Evolutionary conservation across 1,140 invertebrate genomes (phyloP), one percentile per base, ranked within the genome.

Genomic region (Popillia japonica): DNA sequence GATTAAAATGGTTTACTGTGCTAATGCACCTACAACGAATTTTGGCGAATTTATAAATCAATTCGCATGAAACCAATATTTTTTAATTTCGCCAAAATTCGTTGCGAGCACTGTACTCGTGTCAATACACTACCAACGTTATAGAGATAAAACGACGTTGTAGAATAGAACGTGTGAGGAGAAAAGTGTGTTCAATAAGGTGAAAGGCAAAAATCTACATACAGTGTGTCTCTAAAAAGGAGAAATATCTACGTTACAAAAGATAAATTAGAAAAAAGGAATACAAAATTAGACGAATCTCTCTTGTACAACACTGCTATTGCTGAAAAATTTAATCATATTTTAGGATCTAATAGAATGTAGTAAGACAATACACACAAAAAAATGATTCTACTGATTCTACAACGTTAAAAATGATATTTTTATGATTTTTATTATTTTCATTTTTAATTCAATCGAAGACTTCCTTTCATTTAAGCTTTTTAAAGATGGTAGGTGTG

Each of bases 211-310:
- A 55, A 55, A 55, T 55, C 48, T 55, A 55, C 6, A 8, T 48
- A 48, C 48, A 55, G 48, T 55, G 48, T 55, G 11, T 55, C 11
- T 55, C n/a, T 48, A 48, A n/a, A 55, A 55, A 34, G 27, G 27
- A 34, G 1, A 55, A 14, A 55, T n/a, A 17, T 3, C 48, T 55
- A 55, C 48, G 48, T 55, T 55, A 55, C 11, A 55, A 48, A n/a
- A 48, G 44, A 55, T n/a, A n/a, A 34, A 17, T 3, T 8, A 48
- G n/a, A 55, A n/a, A 55, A 55, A 6, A 55, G 48, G 48, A 17
- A 55, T n/a, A n/a, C n/a, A 55, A 17, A 17, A 55, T 55, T 55
- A 55, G 48, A n/a, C n/a, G 48, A 55, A 55, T 55, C 48, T 55
- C 44, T 48, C 14, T 55, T n/a, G 17, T 55, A 55, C 27, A 34